Evolutionary conservation across 1,140 invertebrate species (phyloP), one percentile per base, ranked within the genome.

Genomic region (Drosophila aff.): DNA sequence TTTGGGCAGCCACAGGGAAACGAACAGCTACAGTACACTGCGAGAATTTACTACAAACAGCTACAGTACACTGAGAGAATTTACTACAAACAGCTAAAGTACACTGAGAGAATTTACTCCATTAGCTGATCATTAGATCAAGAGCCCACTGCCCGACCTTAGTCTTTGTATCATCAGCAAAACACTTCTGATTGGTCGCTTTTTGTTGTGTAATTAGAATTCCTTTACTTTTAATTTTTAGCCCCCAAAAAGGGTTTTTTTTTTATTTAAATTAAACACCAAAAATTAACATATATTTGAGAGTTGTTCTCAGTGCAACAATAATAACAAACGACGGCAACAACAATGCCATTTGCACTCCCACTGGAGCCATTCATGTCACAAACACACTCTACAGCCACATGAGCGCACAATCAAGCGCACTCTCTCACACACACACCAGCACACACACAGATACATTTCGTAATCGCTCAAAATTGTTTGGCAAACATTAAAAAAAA

Each of bases 381-480:
- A 57, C 68, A 55, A 50, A 69, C 62, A 69, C 60, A 52, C 52
- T 53, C 52, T 26, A 50, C 26, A 65, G 52, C 28, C 52, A 53
- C 52, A 53, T 38, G 31, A 52, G 46, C 53, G 47, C 57, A 36
- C 33, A 53, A 52, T 43, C 65, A 43, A 44, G 18, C 44, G 13
- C 33, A 61, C 46, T 58, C 52, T 33, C 36, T 26, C 16, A 44
- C 38, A 36, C 16, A 38, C 6, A 71, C 26, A 61, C 57, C 31
- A 47, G 13, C 15, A 38, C 31, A 62, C 31, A 50, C 41, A 58
- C 10, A 55, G 55, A 61, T 36, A 31, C 47, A 67, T 76, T 77
- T 73, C 60, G 73, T 81, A 86, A 82, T 86, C 79, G 63, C 66
- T 79, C 71, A 82, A 76, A 76, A 86, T 86, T 86, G 82, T 67